phyloP scores from a whole-genome alignment of 2,113 vertebrate genomes.

The Parotia lawesii region DNA sequence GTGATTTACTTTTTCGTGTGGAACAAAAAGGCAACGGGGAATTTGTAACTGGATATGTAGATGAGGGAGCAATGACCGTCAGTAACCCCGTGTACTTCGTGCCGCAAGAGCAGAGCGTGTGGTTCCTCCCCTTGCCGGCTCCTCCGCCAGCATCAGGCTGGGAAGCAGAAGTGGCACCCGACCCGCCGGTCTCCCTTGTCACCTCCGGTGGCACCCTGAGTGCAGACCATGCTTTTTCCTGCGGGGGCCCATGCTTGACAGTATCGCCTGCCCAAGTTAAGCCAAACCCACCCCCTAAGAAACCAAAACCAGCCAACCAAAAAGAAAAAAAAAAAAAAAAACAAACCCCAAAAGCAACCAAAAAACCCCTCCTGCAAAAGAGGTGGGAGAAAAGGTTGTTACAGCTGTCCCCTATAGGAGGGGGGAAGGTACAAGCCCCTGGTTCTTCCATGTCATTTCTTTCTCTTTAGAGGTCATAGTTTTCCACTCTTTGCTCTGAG shows the following conservation, averaged over 20 bases:
- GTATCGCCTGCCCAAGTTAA: background rate
- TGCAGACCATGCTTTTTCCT: background rate
- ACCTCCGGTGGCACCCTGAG: accelerated
- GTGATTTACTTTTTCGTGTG: slow-evolving; percentile 42
- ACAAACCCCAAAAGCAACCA: accelerated
- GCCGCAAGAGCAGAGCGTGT: background rate
- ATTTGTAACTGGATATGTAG: slow-evolving; percentile 67
- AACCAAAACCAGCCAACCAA: background rate
- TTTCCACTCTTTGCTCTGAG: background rate
- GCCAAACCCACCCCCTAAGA: background rate
- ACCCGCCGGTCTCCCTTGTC: accelerated
- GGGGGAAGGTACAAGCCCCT: background rate
- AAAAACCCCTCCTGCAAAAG: background rate
- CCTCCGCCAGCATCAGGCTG: background rate
- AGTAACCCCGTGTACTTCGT: slow-evolving; percentile 60
- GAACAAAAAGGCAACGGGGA: slow-evolving; percentile 55
- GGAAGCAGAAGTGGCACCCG: background rate
- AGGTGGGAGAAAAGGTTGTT: background rate
- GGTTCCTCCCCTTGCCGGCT: background rate
- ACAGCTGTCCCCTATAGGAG: background rate
- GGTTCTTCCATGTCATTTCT: background rate
- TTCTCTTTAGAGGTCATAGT: background rate
- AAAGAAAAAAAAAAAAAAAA: background rate
- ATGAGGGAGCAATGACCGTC: slow-evolving; percentile 69
- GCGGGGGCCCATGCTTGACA: background rate